phyloP scores from a whole-genome alignment of 2,888 invertebrate species.

The Itoplectis maculator region DNA sequence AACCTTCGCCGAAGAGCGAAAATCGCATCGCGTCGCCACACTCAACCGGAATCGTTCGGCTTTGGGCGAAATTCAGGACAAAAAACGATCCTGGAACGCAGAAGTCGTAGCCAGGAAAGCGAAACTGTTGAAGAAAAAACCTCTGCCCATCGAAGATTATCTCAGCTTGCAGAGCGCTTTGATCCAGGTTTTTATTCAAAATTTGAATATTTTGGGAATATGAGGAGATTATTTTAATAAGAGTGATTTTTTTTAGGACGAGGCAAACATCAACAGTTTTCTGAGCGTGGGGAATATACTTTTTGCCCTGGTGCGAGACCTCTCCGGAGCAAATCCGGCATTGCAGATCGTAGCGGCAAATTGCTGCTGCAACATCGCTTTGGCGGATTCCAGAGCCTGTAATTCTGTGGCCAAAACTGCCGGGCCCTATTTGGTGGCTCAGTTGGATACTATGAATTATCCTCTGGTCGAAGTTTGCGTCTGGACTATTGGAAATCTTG shows the following conservation, averaged over 20 bases:
- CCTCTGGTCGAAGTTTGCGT: constrained; percentile 79
- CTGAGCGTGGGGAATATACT: constrained; percentile 83
- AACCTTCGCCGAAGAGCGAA: constrained; percentile 71
- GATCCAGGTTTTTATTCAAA: constrained; percentile 76
- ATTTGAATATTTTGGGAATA: background rate
- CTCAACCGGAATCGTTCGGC: constrained; percentile 75
- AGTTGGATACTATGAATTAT: constrained; percentile 81
- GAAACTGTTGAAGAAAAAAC: constrained; percentile 74
- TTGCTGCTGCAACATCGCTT: constrained; percentile 86
- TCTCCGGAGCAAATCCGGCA: constrained; percentile 85
- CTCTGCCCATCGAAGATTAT: constrained; percentile 75
- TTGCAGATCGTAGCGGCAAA: constrained; percentile 86
- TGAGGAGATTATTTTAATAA: background rate
- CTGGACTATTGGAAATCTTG: constrained; percentile 83
- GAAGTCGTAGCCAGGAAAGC: constrained; percentile 73
- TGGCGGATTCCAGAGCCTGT: constrained; percentile 85
- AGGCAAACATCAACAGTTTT: constrained; percentile 82
- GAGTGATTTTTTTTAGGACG: constrained; percentile 82
- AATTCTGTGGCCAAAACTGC: constrained; percentile 84
- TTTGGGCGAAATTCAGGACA: constrained; percentile 71
- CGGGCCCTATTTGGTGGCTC: constrained; percentile 85
- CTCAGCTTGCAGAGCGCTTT: constrained; percentile 78
- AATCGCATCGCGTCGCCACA: constrained; percentile 69
- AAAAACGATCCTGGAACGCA: constrained; percentile 65
- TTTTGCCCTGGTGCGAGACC: constrained; percentile 86